Evolutionary conservation across 1,140 invertebrate genomes (phyloP).

Genomic region (Cryptotermes secundus): DNA sequence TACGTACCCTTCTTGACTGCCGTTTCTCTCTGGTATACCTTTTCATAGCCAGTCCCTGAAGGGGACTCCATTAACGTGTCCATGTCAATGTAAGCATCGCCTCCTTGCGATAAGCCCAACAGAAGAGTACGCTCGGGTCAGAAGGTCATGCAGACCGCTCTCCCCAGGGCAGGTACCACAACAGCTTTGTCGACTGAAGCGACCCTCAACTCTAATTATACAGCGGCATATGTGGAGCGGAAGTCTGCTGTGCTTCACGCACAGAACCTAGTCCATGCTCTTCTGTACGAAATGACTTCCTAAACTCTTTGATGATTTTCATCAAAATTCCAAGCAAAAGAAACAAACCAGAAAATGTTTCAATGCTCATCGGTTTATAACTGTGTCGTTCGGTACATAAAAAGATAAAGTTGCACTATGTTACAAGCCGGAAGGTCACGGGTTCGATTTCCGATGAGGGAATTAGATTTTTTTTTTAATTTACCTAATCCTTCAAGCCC

Average conservation of each 20-base stretch:
- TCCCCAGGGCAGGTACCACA: neutral
- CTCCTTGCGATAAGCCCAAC: neutral
- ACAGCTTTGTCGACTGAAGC: neutral
- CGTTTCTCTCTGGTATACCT: neutral
- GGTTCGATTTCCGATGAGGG: too few species aligned
- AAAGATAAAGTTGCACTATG: too few species aligned
- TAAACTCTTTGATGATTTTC: neutral
- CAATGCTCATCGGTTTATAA: too few species aligned
- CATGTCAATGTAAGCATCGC: neutral
- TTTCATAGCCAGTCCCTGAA: neutral
- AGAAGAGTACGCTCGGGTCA: neutral
- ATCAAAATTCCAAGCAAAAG: neutral
- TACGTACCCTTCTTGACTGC: neutral
- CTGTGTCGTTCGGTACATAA: too few species aligned
- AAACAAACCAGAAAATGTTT: too few species aligned
- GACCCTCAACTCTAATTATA: neutral
- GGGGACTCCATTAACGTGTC: neutral
- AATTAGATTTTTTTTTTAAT: too few species aligned
- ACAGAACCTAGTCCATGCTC: neutral
- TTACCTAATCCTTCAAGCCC: too few species aligned
- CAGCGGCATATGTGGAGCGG: too few species aligned
- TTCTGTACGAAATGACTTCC: too few species aligned
- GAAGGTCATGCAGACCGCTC: neutral
- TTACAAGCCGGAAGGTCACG: too few species aligned
- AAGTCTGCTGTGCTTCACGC: too few species aligned